A percentile compares a stretch with the other conserved stretches of the same genome.
These are phyloP conservation scores for Tapirus indicus DNA, from an alignment of 2,797 vertebrate genomes.

Conservation along the genomic window DNA sequence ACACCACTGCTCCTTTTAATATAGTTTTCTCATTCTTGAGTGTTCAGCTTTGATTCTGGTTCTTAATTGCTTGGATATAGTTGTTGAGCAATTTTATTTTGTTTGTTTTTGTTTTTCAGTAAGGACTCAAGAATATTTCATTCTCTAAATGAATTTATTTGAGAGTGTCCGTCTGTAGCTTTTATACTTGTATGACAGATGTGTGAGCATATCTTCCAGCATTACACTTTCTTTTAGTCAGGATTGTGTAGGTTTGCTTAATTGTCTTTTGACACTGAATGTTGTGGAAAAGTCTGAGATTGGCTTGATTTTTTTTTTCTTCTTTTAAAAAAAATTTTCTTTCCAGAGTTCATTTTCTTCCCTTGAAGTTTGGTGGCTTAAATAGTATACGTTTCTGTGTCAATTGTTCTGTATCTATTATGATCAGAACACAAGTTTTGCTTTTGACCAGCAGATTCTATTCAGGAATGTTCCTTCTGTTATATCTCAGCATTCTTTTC, in stretches of 20 bases:
- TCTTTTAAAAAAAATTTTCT: background rate
- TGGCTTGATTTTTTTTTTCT: background rate
- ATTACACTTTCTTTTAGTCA: background rate
- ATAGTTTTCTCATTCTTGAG: background rate
- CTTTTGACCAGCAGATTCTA: background rate
- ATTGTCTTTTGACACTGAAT: background rate
- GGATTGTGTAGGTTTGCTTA: background rate
- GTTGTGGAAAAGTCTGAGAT: background rate
- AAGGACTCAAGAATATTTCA: background rate
- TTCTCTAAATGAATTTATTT: background rate
- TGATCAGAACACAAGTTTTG: background rate
- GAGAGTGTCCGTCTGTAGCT: background rate
- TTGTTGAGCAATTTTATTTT: background rate
- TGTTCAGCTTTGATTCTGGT: background rate
- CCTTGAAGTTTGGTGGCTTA: background rate
- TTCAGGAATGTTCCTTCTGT: background rate
- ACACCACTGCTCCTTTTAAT: background rate
- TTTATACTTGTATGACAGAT: background rate
- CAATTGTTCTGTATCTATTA: background rate
- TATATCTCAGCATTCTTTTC: background rate
- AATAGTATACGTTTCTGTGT: background rate
- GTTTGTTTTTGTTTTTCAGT: background rate
- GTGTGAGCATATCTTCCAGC: background rate
- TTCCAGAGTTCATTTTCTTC: conserved; percentile 17
- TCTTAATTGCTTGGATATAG: background rate